These are phyloP conservation scores for Pogonus chalceus DNA, from an alignment of 1,140 invertebrate species.

Conservation along the genomic window DNA sequence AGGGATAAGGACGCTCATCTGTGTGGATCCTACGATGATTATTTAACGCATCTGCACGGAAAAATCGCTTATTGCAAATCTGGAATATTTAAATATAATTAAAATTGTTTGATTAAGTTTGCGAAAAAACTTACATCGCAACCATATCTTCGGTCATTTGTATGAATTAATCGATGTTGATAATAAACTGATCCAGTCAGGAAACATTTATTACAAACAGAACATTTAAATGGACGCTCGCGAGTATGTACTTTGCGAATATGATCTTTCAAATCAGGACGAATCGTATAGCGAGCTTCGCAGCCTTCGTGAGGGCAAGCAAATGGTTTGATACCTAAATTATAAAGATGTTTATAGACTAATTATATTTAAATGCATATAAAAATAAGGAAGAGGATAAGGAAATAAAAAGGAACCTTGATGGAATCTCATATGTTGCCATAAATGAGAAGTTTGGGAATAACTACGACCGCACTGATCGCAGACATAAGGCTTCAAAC, in stretches of 20 bases:
- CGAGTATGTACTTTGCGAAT: conserved; percentile 54
- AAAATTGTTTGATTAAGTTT: background rate
- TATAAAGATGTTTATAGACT: conserved; percentile 6
- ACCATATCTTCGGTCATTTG: conserved; percentile 67
- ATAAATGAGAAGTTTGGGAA: conserved; percentile 49
- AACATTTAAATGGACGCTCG: conserved; percentile 60
- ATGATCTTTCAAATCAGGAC: conserved; percentile 56
- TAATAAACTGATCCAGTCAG: conserved; percentile 61
- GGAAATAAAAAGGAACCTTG: conserved; percentile 32
- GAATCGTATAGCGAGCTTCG: conserved; percentile 50
- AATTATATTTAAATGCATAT: background rate
- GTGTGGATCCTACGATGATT: conserved; percentile 54
- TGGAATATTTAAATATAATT: conserved; percentile 14
- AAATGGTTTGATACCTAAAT: conserved; percentile 46
- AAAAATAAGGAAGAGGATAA: background rate
- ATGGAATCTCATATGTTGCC: conserved; percentile 50
- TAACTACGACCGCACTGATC: conserved; percentile 49
- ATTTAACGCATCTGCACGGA: conserved; percentile 47
- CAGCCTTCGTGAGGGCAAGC: conserved; percentile 47
- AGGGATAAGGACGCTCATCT: conserved; percentile 58
- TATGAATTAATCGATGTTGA: conserved; percentile 66
- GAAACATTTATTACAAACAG: conserved; percentile 60
- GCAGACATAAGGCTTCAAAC: conserved; percentile 44
- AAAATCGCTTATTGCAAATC: conserved; percentile 45
- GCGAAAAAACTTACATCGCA: conserved; percentile 44